Base-by-base conservation (phyloP, 2,888 invertebrate species). In the Sthenelais limicola region DNA sequence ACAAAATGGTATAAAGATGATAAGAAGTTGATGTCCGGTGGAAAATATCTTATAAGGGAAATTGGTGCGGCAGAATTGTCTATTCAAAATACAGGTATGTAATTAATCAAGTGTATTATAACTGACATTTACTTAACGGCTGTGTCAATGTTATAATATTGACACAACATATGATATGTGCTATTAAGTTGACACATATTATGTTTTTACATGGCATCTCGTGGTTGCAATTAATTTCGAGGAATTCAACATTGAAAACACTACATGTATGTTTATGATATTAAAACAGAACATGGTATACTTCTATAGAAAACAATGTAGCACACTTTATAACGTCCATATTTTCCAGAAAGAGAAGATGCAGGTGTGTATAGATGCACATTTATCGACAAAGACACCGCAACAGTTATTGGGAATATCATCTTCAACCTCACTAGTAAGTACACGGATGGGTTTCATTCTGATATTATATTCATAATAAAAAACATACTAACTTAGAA, bases 1-100 rank as follows among this genome's bases (percentile, higher is more conserved):
- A 62, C 70, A 26, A 72, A 74, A 47, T 76, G 76, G 76, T 69
- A 43, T 33, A 72, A 72, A 38, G 70, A 74, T 24, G 71, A 43
- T 35, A 35, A 33, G 21, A 33, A 54, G 47, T 69, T 76, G n/a
- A 24, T 30, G 7, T 47, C 72, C 7, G 73, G 51, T 3, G 51
- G 47, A 1, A 76, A 76, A 68, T 76, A 72, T 68, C 35, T 67
- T 43, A 67, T 76, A 52, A 69, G 43, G 28, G 54, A 74, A 9
- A 30, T 48, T 4, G 43, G 24, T 3, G 62, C 72, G 15, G 66
- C 52, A 48, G 74, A 58, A 18, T 67, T 76, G 33, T 28, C 28
- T 18, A 74, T 76, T 28, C 54, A 58, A 26, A 72, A 72, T 28
- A 67, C 74, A 26, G 73, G 76, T 76, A 48, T 21, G 62, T 43